phyloP scores from a whole-genome alignment of 2,888 invertebrate genomes.

The Cheilosia urbana region DNA sequence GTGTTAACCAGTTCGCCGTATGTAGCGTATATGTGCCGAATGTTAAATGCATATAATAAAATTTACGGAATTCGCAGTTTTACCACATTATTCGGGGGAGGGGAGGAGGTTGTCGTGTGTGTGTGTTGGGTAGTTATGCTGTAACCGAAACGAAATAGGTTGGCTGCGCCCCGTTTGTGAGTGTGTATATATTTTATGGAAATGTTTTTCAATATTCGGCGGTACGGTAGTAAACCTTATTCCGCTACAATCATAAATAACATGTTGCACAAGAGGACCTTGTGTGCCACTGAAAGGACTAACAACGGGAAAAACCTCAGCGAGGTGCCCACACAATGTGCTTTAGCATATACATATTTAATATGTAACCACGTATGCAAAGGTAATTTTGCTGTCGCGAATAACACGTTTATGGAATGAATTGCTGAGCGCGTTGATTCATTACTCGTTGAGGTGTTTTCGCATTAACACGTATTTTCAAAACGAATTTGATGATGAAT shows the following conservation, averaged over 20 bases:
- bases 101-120: neutral
- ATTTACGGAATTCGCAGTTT: conserved; percentile 36
- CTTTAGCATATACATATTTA: neutral
- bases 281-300: neutral
- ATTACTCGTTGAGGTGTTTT: conserved; percentile 29
- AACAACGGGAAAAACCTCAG: neutral
- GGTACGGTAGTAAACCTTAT: conserved; percentile 32
- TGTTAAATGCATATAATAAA: conserved; percentile 55
- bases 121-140: neutral
- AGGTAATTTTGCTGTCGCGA: conserved; percentile 30
- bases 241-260: conserved; percentile 35
- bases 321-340: neutral
- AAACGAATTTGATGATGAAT: conserved; percentile 1
- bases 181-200: neutral
- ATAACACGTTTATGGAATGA: conserved; percentile 32
- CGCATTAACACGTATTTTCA: conserved; percentile 20
- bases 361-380: neutral
- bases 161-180: neutral
- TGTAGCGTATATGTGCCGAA: conserved; percentile 27
- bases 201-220: conserved; percentile 32
- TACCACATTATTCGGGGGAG: neutral
- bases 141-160: neutral
- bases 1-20: conserved; percentile 21
- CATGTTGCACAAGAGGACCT: conserved; percentile 33
- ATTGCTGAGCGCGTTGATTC: conserved; percentile 36